Evolutionary conservation across 92 coral and sea anemone genomes (phyloP), one percentile per base, ranked within the genome.

Genomic region (Epizoanthus ramosus): DNA sequence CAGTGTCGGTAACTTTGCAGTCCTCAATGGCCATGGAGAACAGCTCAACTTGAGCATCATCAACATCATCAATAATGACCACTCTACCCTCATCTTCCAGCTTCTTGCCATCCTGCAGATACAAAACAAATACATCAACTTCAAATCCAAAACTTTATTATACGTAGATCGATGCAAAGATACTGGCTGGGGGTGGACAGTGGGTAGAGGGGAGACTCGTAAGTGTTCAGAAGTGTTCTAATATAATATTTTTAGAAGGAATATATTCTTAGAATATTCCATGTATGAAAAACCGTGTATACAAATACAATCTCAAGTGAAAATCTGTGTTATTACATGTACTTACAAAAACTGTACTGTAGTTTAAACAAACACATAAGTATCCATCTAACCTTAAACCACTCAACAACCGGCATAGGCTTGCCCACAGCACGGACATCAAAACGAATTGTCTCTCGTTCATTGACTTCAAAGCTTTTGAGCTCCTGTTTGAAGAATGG

Each of bases 1-100:
- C 99, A 16, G 91, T 80, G 82, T 97, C 99, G 15, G 82, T 87
- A 15, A 84, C 92, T 47, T 73, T 53, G 67, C 92, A 88, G 73
- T 97, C 95, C 79, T 97, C 99, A 57, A 97, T 87, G 9, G 93
- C 99, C 81, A 97, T 59, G 3, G 99, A 94, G 79, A 91, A 97
- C 73, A 94, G 80, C 70, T 97, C 98, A 7, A 89, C 90, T 54
- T 97, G 93, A 35, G 85, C 74, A 73, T 97, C 98, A 74, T 97
- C 99, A 31, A 97, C 99, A 21, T 97, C 98, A 70, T 97, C 99
- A 21, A 97, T 93, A 17, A 97, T 97, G 87, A 97, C 93, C 45
- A 90, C 76, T 53, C 97, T 95, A 22, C 98, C 99, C 84, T 87
- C 87, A 63, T 91, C 91, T 19, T 65, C 89, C 15, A 93, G 86